phyloP scores from a whole-genome alignment of 2,797 vertebrate genomes.

The Acomys russatus region DNA sequence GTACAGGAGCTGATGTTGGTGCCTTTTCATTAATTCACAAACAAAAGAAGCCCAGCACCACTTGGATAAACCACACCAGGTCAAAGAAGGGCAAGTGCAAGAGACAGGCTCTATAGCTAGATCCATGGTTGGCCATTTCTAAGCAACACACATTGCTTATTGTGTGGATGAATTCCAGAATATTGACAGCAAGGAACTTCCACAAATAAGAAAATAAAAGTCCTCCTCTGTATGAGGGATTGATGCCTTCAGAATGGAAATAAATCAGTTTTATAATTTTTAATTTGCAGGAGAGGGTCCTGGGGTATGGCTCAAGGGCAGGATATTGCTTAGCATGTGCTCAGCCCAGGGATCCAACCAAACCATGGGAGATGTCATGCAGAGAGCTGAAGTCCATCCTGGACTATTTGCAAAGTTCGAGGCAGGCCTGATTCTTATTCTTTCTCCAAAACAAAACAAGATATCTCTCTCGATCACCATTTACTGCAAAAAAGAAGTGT shows the following conservation, averaged over 20 bases:
- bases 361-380: not conserved
- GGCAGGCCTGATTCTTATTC: too few relatives aligned
- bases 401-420: not conserved
- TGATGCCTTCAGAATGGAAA: not conserved
- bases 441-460: too few relatives aligned
- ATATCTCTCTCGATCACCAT: not conserved
- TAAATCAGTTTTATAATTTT: not conserved
- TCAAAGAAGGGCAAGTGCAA: constrained; percentile 60
- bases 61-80: constrained; percentile 15
- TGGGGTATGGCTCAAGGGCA: not conserved
- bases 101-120: not conserved
- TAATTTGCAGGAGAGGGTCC: not conserved
- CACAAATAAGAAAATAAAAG: constrained; percentile 28
- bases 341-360: too few relatives aligned
- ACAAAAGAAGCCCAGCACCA: not conserved
- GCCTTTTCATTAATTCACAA: not conserved
- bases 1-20: not conserved
- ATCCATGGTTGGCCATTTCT: not conserved
- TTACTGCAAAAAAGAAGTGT: not conserved
- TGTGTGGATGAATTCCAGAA: constrained; percentile 20
- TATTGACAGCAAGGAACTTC: constrained; percentile 2
- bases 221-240: not conserved
- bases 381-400: not conserved
- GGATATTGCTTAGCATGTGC: not conserved
- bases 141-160: constrained; percentile 14